phyloP scores from a whole-genome alignment of 2,888 invertebrate genomes.

The Mamestra brassicae region DNA sequence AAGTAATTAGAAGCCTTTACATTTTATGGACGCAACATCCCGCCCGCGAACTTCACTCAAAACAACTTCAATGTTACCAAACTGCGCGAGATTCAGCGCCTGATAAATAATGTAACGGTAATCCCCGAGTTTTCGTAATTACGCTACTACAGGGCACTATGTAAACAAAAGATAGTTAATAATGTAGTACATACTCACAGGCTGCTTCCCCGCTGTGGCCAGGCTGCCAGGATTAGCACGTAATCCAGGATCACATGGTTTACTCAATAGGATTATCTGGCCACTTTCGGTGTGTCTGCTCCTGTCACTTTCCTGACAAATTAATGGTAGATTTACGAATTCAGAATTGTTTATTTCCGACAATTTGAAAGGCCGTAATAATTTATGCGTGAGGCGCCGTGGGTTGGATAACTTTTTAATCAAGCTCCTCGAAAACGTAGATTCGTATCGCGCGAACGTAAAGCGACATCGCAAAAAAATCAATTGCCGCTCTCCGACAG shows the following conservation, averaged over 20 bases:
- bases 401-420: slow-evolving; percentile 54
- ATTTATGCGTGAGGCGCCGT: slow-evolving; percentile 42
- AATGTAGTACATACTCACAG: slow-evolving; percentile 36
- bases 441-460: slow-evolving; percentile 14
- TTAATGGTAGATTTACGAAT: slow-evolving; percentile 51
- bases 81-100: slow-evolving; percentile 47
- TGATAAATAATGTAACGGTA: slow-evolving; percentile 62
- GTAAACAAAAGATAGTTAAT: slow-evolving; percentile 35
- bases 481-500: not conserved
- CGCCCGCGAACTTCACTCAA: slow-evolving; percentile 31
- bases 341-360: slow-evolving; percentile 46
- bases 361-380: slow-evolving; percentile 36
- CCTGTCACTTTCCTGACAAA: slow-evolving; percentile 51
- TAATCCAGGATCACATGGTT: slow-evolving; percentile 56
- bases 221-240: slow-evolving; percentile 36
- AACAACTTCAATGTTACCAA: slow-evolving; percentile 50
- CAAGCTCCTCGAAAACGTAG: slow-evolving; percentile 40
- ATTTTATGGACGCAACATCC: slow-evolving; percentile 47
- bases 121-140: slow-evolving; percentile 55
- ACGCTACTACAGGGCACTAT: slow-evolving; percentile 39
- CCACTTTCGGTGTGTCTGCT: slow-evolving; percentile 31
- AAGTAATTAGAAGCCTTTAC: slow-evolving; percentile 21
- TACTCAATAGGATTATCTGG: slow-evolving; percentile 50
- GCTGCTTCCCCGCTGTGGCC: slow-evolving; percentile 10
- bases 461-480: slow-evolving; percentile 17